Percentiles rank a stretch among this genome's conserved stretches.
Conservation (phyloP, 2,113 vertebrate species). For the Neolamprologus ventralis region DNA sequence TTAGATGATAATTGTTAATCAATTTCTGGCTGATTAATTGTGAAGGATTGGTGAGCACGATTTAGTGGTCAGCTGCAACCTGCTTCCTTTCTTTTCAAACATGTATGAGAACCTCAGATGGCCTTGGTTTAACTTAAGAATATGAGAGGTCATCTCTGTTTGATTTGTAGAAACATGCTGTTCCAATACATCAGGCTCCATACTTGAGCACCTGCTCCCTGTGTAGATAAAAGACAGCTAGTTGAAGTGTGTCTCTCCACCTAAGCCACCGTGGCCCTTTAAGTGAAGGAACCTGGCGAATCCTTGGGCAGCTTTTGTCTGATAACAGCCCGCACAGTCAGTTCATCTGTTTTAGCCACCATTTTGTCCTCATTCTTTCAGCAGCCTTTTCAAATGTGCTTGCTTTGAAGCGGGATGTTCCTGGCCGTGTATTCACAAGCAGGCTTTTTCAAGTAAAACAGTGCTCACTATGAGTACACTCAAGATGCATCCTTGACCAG, state of each 20-base stretch:
- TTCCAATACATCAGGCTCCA: not conserved
- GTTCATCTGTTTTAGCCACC: not conserved
- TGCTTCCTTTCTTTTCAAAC: not conserved
- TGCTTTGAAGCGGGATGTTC: constrained; percentile 3
- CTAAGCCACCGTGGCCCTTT: not conserved
- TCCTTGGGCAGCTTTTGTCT: not conserved
- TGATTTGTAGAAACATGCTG: not conserved
- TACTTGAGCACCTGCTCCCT: not conserved
- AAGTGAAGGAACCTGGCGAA: not conserved
- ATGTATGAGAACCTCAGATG: not conserved
- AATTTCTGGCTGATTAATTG: not conserved
- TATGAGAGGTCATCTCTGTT: not conserved
- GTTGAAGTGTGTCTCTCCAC: not conserved
- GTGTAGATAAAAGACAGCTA: not conserved
- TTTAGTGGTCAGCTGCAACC: not conserved
- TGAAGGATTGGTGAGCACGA: not conserved
- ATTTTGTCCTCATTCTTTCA: constrained; percentile 36
- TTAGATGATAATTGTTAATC: not conserved
- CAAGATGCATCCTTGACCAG: not conserved
- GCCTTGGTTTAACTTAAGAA: not conserved
- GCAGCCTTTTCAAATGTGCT: not conserved
- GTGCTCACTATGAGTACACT: not conserved
- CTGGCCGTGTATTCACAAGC: not conserved
- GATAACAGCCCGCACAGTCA: not conserved
- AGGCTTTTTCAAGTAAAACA: not conserved